These are phyloP conservation scores for Drosophila neocordata DNA, from an alignment of 1,140 invertebrate genomes.

Conservation along the genomic window DNA sequence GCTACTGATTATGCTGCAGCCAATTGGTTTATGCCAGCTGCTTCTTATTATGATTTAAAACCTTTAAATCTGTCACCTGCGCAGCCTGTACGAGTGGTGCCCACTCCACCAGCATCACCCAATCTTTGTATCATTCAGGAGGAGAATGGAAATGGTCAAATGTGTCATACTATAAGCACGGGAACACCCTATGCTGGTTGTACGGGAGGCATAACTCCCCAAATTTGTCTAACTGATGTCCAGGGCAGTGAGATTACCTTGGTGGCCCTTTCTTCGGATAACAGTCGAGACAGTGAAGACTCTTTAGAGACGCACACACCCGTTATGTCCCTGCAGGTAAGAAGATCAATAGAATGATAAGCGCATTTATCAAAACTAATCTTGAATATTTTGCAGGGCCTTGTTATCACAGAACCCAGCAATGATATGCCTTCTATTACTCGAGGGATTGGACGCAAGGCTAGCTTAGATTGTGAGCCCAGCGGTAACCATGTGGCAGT, in stretches of 20 bases:
- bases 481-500: conserved; percentile 21
- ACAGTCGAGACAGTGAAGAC: conserved; percentile 85
- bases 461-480: conserved; percentile 85
- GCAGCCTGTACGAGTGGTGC: conserved; percentile 81
- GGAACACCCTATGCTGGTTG: conserved; percentile 69
- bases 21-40: conserved; percentile 81
- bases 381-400: conserved; percentile 83
- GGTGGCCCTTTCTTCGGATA: conserved; percentile 88
- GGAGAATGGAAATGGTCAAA: conserved; percentile 84
- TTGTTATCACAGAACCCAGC: conserved; percentile 89
- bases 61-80: conserved; percentile 85
- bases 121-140: conserved; percentile 94
- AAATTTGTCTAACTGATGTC: conserved; percentile 95
- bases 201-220: conserved; percentile 83
- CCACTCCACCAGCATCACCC: conserved; percentile 82
- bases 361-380: neutral
- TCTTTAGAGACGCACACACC: conserved; percentile 76
- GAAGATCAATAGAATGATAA: neutral
- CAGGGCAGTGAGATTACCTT: conserved; percentile 91
- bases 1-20: conserved; percentile 48
- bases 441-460: conserved; percentile 88
- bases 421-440: conserved; percentile 91
- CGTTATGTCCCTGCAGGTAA: conserved; percentile 82
- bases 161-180: conserved; percentile 75
- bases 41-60: conserved; percentile 83